Conservation (phyloP, 2,888 invertebrate genomes). For the Hirtodrosophila alboralis region DNA sequence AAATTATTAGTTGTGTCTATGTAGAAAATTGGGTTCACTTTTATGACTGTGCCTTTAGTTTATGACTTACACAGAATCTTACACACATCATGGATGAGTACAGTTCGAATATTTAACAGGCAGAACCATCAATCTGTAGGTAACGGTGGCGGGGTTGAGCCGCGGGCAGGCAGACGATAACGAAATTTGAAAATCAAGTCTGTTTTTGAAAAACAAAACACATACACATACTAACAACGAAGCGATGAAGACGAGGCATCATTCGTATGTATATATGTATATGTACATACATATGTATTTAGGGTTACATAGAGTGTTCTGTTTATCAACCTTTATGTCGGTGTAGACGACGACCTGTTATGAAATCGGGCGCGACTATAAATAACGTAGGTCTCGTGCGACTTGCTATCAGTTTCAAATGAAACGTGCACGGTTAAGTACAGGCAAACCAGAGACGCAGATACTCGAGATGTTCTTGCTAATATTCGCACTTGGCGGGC, state of each 20-base stretch:
- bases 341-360: slow-evolving; percentile 46
- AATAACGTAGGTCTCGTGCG: slow-evolving; percentile 68
- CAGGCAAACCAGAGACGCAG: slow-evolving; percentile 7
- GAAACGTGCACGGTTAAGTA: slow-evolving; percentile 54
- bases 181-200: slow-evolving; percentile 29
- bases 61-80: slow-evolving; percentile 66
- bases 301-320: slow-evolving; percentile 26
- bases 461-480: slow-evolving; percentile 44
- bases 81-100: slow-evolving; percentile 17
- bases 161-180: slow-evolving; percentile 42
- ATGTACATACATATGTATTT: not conserved
- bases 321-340: slow-evolving; percentile 60
- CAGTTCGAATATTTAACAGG: slow-evolving; percentile 18
- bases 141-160: not conserved
- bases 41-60: slow-evolving; percentile 32
- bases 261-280: slow-evolving; percentile 1
- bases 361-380: slow-evolving; percentile 52
- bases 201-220: slow-evolving; percentile 31
- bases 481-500: slow-evolving; percentile 28
- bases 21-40: not conserved
- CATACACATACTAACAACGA: slow-evolving; percentile 7
- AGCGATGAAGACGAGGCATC: not conserved
- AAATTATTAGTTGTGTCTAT: no score
- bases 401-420: slow-evolving; percentile 52
- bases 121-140: slow-evolving; percentile 18